phyloP scores from a whole-genome alignment of 2,113 vertebrate genomes.

The Periophthalmodon schlosseri region DNA sequence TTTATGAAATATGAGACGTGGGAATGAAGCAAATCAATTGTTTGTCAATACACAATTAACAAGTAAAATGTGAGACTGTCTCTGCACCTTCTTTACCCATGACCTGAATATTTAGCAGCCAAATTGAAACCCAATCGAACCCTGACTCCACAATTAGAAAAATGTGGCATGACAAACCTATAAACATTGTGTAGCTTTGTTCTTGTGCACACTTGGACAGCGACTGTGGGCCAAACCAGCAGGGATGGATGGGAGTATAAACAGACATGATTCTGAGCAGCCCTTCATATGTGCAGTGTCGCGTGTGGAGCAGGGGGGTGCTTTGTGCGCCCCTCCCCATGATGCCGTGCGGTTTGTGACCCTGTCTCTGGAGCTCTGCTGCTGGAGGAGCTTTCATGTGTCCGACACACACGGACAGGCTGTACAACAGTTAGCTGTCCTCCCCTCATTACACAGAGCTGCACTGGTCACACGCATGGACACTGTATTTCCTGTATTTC shows the following conservation, averaged over 20 bases:
- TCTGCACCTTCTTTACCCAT: slow-evolving; percentile 15
- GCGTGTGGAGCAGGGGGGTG: slow-evolving; percentile 6
- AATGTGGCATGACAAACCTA: slow-evolving; percentile 47
- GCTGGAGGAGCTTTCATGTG: slow-evolving; percentile 13
- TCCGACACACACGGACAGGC: slow-evolving; percentile 31
- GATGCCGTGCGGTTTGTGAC: slow-evolving; percentile 9
- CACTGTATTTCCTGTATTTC: background rate
- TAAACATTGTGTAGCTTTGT: slow-evolving; percentile 60
- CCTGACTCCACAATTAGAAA: slow-evolving; percentile 30
- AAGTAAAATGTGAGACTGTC: slow-evolving; percentile 26
- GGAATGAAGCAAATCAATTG: slow-evolving; percentile 41
- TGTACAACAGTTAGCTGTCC: slow-evolving; percentile 26
- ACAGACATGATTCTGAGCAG: slow-evolving; percentile 63
- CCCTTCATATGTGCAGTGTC: slow-evolving; percentile 27
- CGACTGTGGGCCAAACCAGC: slow-evolving; percentile 55
- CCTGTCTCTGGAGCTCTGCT: slow-evolving; percentile 20
- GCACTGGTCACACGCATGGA: slow-evolving; percentile 43
- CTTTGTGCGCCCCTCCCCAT: slow-evolving; percentile 37
- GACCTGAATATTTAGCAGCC: slow-evolving; percentile 37
- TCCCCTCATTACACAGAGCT: slow-evolving; percentile 37
- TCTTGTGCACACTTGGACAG: slow-evolving; percentile 46
- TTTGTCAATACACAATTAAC: slow-evolving; percentile 45
- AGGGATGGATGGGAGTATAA: slow-evolving; percentile 58
- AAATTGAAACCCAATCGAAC: slow-evolving; percentile 38
- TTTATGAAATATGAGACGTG: slow-evolving; percentile 15